Conservation (phyloP, 2,113 vertebrate species). For the Pseudonaja textilis region DNA sequence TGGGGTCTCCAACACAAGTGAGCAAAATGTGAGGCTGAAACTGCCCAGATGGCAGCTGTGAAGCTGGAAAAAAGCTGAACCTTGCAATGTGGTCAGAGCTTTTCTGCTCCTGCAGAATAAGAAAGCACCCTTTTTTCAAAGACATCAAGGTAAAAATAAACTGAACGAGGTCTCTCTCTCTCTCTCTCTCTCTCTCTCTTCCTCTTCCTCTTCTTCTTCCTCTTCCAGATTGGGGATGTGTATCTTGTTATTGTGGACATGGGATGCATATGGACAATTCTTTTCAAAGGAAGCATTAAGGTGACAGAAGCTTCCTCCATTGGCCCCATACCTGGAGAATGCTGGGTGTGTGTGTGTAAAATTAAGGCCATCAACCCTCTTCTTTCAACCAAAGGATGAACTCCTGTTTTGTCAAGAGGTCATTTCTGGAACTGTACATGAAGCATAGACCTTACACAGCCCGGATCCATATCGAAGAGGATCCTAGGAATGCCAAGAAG, state of each 20-base stretch:
- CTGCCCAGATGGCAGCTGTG: background rate
- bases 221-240: background rate
- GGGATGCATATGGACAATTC: background rate
- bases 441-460: background rate
- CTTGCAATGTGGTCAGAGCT: background rate
- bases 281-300: background rate
- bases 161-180: background rate
- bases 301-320: background rate
- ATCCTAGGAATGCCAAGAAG: constrained; percentile 8
- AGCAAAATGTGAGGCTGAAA: background rate
- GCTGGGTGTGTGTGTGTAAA: background rate
- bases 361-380: background rate
- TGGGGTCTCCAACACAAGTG: background rate
- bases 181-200: too few species aligned
- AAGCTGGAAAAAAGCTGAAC: background rate
- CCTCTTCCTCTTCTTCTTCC: too few species aligned
- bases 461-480: background rate
- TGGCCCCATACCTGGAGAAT: background rate
- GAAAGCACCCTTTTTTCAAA: background rate
- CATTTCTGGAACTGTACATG: constrained; percentile 9
- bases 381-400: constrained; percentile 7
- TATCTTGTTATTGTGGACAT: background rate
- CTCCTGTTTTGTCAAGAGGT: constrained; percentile 7
- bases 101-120: background rate
- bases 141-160: background rate